Conservation (phyloP, 2,888 invertebrate species). For the Lampropteryx suffumata region DNA sequence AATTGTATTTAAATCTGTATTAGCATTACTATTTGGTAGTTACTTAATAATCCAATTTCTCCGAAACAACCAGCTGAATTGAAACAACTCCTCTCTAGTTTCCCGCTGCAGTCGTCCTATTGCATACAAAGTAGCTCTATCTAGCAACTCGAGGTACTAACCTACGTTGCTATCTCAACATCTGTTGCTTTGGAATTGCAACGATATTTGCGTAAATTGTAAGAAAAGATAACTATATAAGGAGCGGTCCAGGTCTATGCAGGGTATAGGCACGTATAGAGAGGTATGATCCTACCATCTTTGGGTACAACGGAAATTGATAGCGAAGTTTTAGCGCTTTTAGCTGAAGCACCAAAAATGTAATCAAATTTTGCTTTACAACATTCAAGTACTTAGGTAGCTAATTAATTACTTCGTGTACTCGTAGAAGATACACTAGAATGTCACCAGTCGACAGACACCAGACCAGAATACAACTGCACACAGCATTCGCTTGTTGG, state of each 20-base stretch:
- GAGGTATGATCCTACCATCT: no score
- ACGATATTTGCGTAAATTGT: constrained; percentile 21
- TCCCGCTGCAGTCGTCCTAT: constrained; percentile 24
- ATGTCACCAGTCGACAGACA: no score
- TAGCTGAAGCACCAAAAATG: background rate
- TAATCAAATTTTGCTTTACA: background rate
- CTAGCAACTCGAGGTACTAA: constrained; percentile 8
- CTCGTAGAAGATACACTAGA: no score
- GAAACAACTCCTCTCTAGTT: constrained; percentile 30
- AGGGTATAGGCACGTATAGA: no score
- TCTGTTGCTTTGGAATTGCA: constrained; percentile 23
- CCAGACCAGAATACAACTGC: no score
- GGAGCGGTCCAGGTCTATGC: no score
- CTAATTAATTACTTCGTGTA: no score
- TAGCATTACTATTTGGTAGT: constrained; percentile 15
- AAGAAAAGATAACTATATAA: constrained; percentile 1
- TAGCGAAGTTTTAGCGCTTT: background rate
- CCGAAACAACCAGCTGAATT: constrained; percentile 19
- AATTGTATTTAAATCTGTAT: constrained; percentile 18
- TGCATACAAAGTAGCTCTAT: constrained; percentile 33
- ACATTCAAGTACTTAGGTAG: no score
- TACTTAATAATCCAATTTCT: constrained; percentile 24
- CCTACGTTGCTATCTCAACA: constrained; percentile 22
- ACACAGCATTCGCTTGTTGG: no score
- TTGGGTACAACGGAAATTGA: background rate